Base-by-base conservation (phyloP, 2,888 invertebrate genomes). In the Protophormia terraenovae region DNA sequence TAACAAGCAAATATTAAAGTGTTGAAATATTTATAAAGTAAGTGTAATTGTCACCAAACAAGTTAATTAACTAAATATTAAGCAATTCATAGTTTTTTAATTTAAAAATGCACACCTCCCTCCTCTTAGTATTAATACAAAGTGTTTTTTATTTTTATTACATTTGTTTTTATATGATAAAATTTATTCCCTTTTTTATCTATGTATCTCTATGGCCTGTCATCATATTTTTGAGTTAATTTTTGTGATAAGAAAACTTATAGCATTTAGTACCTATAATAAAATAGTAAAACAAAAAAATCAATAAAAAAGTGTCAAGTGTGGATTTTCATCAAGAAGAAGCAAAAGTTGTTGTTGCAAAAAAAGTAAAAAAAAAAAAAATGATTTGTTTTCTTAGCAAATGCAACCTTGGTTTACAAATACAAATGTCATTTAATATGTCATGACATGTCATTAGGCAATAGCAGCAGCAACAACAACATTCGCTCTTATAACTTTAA, bases 381-480 rank as follows among this genome's bases (percentile, higher is more conserved):
- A 50, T 55, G 45, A 73, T 73, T 81, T 75, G 38, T 75, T 50
- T 69, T 53, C 22, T 64, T 12, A 67, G 29, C 19, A 81, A 71
- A 58, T 78, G 62, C 60, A 73, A 77, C 77, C 73, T 86, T 86
- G 83, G 32, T 41, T 19, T 64, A 47, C 38, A 41, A 62, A 62
- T 32, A 12, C 12, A 64, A 73, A 67, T 80, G 81, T 60, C 67
- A 75, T 38, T 75, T 60, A 38, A 84, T 38, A 75, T 58, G 60
- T 55, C 53, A 72, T 76, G 41, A 73, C 71, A 47, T 41, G 64
- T 41, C 19, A 69, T 24, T n/a, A 35, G 32, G 35, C n/a, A 72
- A 66, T 12, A 41, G 60, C 2, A 47, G 32, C n/a, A 41, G 60
- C 2, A 47, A 45, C 45, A 67, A 58, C 22, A 29, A 14, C 22